Evolutionary conservation across 1,140 invertebrate species (phyloP).

Genomic region (Calephelis virginiensis): DNA sequence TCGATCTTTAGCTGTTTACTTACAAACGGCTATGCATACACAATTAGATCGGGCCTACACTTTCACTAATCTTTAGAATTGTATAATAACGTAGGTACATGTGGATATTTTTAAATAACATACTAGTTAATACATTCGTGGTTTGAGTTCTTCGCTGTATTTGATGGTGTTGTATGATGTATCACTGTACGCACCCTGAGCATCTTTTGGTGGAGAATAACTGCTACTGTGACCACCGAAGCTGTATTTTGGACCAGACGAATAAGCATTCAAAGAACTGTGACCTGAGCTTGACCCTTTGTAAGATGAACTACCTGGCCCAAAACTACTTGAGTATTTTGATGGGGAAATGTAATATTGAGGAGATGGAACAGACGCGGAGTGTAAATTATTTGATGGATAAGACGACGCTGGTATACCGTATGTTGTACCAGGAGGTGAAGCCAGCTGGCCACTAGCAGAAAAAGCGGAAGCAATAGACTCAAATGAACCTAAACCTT

Average conservation of each 20-base stretch:
- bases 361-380: conserved; percentile 51
- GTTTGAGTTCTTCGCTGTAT: conserved; percentile 68
- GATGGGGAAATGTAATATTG: conserved; percentile 54
- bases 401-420: conserved; percentile 47
- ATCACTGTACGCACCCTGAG: conserved; percentile 60
- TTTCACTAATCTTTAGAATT: conserved; percentile 2
- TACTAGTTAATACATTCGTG: conserved; percentile 46
- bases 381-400: conserved; percentile 40
- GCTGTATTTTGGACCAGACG: conserved; percentile 62
- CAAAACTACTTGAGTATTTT: conserved; percentile 49
- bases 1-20: too few species aligned
- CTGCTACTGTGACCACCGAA: conserved; percentile 53
- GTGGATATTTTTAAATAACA: not conserved
- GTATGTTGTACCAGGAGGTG: conserved; percentile 49
- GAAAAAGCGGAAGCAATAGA: conserved; percentile 53
- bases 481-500: conserved; percentile 54
- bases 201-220: conserved; percentile 51
- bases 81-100: not conserved
- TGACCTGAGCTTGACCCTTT: conserved; percentile 46
- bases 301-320: conserved; percentile 50
- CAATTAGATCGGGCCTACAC: not conserved
- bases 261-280: conserved; percentile 49
- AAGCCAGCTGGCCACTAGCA: conserved; percentile 49
- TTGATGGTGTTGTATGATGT: conserved; percentile 69
- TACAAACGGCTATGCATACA: not conserved